phyloP scores from a whole-genome alignment of 2,113 vertebrate species.

The Heterochromis multidens region DNA sequence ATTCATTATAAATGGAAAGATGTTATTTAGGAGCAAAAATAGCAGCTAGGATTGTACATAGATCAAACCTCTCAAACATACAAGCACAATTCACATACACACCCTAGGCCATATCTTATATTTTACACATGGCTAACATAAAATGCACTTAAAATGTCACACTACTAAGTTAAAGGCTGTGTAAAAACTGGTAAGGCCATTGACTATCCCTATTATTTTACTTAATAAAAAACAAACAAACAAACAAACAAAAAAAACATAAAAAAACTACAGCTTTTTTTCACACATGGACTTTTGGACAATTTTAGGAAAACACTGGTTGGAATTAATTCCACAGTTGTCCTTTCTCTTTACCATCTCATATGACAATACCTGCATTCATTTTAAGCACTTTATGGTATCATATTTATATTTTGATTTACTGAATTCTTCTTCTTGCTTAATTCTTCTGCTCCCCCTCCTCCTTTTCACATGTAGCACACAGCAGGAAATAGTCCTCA shows the following conservation, averaged over 20 bases:
- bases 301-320: no score
- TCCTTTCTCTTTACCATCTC: neutral
- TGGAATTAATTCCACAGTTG: no score
- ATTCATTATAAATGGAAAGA: conserved; percentile 35
- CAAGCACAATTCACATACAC: neutral
- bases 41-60: neutral
- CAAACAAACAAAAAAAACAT: no score
- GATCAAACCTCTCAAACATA: neutral
- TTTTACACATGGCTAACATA: neutral
- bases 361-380: neutral
- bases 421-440: neutral
- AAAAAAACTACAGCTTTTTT: no score
- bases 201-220: no score
- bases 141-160: neutral
- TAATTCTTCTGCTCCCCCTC: neutral
- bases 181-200: no score
- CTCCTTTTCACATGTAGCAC: rapidly evolving
- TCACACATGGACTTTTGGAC: no score
- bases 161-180: no score
- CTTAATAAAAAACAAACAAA: no score
- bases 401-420: neutral
- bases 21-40: conserved; percentile 23
- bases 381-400: neutral
- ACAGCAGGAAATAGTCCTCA: neutral
- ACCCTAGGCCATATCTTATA: neutral